Evolutionary conservation across 2,888 invertebrate genomes (phyloP), one percentile per base, ranked within the genome.

Genomic region (Tipula confusa): DNA sequence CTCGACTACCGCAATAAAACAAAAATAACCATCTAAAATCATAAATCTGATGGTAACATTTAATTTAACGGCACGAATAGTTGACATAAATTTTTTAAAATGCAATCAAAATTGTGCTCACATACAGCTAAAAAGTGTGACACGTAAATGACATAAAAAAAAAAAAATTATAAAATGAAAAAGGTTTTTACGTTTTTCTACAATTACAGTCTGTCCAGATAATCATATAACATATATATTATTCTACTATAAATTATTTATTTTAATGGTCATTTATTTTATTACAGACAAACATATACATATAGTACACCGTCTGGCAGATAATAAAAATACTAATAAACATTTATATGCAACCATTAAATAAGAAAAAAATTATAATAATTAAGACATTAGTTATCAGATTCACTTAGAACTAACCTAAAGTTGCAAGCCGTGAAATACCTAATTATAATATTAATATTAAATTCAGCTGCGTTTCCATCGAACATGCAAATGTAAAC

Each of bases 111-210:
- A 64, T 64, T 24, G 18, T 64, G 18, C 24, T 64, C 64, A 64
- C 64, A 64, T 64, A 64, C 24, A 64, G 11, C 0, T 24, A 7
- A 18, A 64, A 64, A 64, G 64, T 24, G 64, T 64, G 64, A 64
- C 64, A 64, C 64, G 64, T 64, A 64, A 64, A 18, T 64, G 64
- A 64, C 18, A 64, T 64, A 64, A 64, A 43, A 38, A 64, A 64
- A 64, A 64, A 43, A 38, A 64, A 64, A 64, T n/a, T 64, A 64
- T 9, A 64, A 64, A 64, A 64, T 64, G 24, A 64, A 64, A 64
- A 64, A 24, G 64, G 18, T 64, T 43, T 24, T 64, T 24, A 24
- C 24, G 18, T 64, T 64, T 24, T 38, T 38, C 9, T 38, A 38
- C 38, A 1, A n/a, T 4, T 15, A 43, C 6, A n/a, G 38, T 11